phyloP scores from a whole-genome alignment of 1,140 invertebrate genomes.

The Steinernema feltiae region DNA sequence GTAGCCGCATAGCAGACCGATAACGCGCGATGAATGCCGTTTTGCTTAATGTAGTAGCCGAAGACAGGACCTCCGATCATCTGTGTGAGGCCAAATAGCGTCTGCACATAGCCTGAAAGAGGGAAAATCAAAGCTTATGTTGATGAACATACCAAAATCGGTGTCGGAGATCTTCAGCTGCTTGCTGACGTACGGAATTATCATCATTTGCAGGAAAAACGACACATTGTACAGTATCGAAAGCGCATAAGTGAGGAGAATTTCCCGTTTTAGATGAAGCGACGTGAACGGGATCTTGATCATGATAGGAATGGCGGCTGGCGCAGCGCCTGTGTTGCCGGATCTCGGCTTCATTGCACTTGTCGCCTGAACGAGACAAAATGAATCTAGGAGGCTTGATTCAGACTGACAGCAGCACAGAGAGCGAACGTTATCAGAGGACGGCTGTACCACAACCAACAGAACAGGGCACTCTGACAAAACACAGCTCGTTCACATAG shows the following conservation, averaged over 20 bases:
- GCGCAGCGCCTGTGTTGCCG: too few species aligned
- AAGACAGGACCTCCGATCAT: slow-evolving; percentile 37
- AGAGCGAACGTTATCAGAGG: too few species aligned
- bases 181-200: slow-evolving; percentile 30
- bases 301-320: too few species aligned
- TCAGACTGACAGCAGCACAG: too few species aligned
- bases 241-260: slow-evolving; percentile 34
- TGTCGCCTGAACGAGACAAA: too few species aligned
- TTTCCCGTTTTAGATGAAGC: slow-evolving; percentile 6
- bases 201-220: slow-evolving; percentile 36
- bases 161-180: slow-evolving; percentile 26
- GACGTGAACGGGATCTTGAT: background rate
- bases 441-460: too few species aligned
- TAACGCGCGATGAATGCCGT: slow-evolving; percentile 23
- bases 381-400: too few species aligned
- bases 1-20: slow-evolving; percentile 27
- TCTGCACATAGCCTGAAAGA: slow-evolving; percentile 36
- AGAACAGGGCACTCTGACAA: too few species aligned
- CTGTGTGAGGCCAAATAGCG: slow-evolving; percentile 35
- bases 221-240: slow-evolving; percentile 35
- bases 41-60: slow-evolving; percentile 34
- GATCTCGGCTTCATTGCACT: background rate
- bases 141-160: slow-evolving; percentile 26
- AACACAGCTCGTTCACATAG: too few species aligned
- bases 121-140: background rate